Conservation (phyloP, 2,888 invertebrate species). For the Celastrina argiolus region DNA sequence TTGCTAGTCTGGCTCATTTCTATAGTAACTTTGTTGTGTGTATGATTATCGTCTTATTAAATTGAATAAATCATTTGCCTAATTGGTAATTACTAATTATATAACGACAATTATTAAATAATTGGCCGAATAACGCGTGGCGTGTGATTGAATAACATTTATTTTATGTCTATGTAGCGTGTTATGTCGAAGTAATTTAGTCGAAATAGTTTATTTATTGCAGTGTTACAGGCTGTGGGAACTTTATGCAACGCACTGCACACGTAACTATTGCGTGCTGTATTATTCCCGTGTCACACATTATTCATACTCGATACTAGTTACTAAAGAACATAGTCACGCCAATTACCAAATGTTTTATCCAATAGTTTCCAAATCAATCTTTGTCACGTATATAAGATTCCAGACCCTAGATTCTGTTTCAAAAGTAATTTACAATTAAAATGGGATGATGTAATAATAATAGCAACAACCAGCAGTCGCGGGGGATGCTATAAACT, state of each 20-base stretch:
- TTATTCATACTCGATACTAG: background rate
- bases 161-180: slow-evolving; percentile 2
- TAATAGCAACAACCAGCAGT: too few species aligned
- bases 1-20: background rate
- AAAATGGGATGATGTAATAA: too few species aligned
- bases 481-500: too few species aligned
- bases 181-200: background rate
- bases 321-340: background rate
- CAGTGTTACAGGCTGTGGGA: slow-evolving; percentile 17
- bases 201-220: slow-evolving; percentile 14
- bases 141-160: background rate
- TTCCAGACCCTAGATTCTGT: background rate
- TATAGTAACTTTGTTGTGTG: background rate
- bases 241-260: background rate
- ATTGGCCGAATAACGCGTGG: background rate
- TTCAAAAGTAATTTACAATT: too few species aligned
- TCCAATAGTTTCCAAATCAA: background rate
- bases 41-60: background rate
- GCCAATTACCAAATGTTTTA: background rate
- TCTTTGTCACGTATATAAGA: background rate
- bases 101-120: background rate
- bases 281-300: slow-evolving; percentile 3
- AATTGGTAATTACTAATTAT: background rate
- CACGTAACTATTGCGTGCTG: slow-evolving; percentile 1
- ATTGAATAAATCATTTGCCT: background rate